Percentiles rank a stretch among this genome's conserved stretches.
phyloP scores from a whole-genome alignment of 2,888 invertebrate species.

The Scotopteryx bipunctaria region DNA sequence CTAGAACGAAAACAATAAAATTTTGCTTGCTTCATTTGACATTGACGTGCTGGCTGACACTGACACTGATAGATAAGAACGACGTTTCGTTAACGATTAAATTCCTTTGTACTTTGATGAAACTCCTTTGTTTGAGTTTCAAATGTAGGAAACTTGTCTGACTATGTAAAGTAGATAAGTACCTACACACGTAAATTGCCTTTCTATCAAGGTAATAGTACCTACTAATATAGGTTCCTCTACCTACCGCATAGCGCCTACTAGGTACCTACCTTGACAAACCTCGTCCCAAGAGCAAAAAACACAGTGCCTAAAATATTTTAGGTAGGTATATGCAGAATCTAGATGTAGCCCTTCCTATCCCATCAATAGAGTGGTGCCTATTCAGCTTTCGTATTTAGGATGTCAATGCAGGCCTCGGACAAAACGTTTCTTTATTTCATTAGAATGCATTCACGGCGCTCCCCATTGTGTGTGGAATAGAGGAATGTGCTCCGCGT shows the following conservation, averaged over 20 bases:
- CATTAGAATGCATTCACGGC: slow-evolving; percentile 66
- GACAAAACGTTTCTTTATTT: slow-evolving; percentile 72
- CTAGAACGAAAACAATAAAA: slow-evolving; percentile 1
- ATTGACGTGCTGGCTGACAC: background rate
- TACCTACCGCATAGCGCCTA: no score
- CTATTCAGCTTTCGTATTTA: slow-evolving; percentile 52
- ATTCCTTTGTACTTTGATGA: no score
- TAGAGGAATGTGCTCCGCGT: slow-evolving; percentile 41
- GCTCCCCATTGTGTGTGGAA: slow-evolving; percentile 46
- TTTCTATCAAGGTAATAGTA: no score
- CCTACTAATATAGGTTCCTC: no score
- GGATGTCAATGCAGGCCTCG: slow-evolving; percentile 55
- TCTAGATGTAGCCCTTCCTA: slow-evolving; percentile 28
- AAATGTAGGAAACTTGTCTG: no score
- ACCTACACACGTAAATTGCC: no score
- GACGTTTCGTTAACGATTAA: background rate
- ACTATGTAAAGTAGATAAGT: no score
- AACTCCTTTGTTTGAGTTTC: no score
- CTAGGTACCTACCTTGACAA: background rate
- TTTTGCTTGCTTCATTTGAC: background rate
- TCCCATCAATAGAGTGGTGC: slow-evolving; percentile 44
- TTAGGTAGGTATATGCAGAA: background rate
- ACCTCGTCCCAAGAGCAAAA: no score
- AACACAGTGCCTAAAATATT: no score
- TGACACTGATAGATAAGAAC: background rate